Base-by-base conservation (phyloP, 2,797 vertebrate species). In the Pogoniulus pusillus region DNA sequence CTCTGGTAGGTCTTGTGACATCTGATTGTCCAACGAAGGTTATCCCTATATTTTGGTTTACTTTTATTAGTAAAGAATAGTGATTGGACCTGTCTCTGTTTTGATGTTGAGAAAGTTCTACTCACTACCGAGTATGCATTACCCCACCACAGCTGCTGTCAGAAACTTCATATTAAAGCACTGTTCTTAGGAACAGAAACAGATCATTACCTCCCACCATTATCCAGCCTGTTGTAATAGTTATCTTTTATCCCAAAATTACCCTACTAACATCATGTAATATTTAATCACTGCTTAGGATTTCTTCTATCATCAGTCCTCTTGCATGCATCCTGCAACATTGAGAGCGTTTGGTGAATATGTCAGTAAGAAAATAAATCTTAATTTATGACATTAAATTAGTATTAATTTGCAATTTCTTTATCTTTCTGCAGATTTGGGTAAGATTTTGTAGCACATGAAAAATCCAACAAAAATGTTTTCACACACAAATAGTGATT, bases 241-340 rank as follows among this genome's bases (percentile, higher is more conserved):
- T 93, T 76, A 23, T 29, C 54, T 85, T 85, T 60, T 83, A 87
- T 78, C 70, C 39, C 59, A 9, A 16, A 77, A 32, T 88, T 83
- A 53, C 9, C 57, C 68, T 91, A 90, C 91, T 95, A 94, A 93
- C 73, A 72, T 81, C 79, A 73, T 39, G 24, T 89, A 87, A 75
- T 91, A 86, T 72, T 85, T 89, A 35, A 19, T 4, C 23, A 16
- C 32, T 91, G 47, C 70, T 80, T 37, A 47, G 59, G 60, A 81
- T 34, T 73, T 94, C 71, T 85, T 75, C 65, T 91, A 0, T 76
- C 60, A 74, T 89, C 64, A 69, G 18, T 34, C 63, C 51, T 89
- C 41, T 83, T 92, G 80, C 79, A 83, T 93, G 84, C n/a, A 59
- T 87, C 59, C 59, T 85, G 20, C 87, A 76, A 70, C 69, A 68